Conservation (phyloP, 2,888 invertebrate species). For the Drosophila melanosoma region DNA sequence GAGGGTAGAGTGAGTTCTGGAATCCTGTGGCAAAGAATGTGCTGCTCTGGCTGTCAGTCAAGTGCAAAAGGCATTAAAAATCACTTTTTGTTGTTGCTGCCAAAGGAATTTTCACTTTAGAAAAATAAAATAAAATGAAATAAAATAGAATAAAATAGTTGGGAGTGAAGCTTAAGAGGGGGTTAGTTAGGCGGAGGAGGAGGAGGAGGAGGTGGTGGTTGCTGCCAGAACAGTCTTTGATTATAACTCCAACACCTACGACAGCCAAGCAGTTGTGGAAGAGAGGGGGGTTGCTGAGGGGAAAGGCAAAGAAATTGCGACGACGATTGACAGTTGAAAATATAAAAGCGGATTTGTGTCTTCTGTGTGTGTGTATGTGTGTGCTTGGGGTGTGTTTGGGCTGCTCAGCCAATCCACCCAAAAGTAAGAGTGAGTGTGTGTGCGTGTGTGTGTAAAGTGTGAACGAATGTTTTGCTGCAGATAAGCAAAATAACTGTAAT, state of each 20-base stretch:
- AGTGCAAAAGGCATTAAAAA: conserved; percentile 70
- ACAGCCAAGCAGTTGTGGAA: conserved; percentile 18
- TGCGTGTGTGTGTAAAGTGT: conserved; percentile 58
- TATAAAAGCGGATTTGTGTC: conserved; percentile 82
- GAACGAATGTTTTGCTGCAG: conserved; percentile 81
- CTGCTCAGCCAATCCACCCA: conserved; percentile 26
- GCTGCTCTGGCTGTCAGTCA: conserved; percentile 59
- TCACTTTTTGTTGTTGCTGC: conserved; percentile 67
- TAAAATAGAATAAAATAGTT: conserved; percentile 48
- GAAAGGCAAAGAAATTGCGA: conserved; percentile 56
- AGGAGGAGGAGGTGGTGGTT: background rate
- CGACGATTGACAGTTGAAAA: conserved; percentile 82
- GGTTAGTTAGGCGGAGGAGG: conserved; percentile 12
- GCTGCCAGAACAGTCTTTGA: conserved; percentile 59
- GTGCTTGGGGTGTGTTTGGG: conserved; percentile 7
- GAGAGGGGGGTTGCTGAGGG: background rate
- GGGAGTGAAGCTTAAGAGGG: conserved; percentile 1
- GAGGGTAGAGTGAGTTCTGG: background rate
- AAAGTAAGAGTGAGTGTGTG: conserved; percentile 9
- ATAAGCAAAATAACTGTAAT: conserved; percentile 81
- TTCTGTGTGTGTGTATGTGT: conserved; percentile 17
- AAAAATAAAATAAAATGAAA: conserved; percentile 39
- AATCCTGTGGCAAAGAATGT: conserved; percentile 1
- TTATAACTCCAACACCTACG: conserved; percentile 79
- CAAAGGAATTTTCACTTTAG: conserved; percentile 74